These are phyloP conservation scores for Oreonectes daqikongensis DNA, from an alignment of 2,797 vertebrate genomes.

Conservation along the genomic window DNA sequence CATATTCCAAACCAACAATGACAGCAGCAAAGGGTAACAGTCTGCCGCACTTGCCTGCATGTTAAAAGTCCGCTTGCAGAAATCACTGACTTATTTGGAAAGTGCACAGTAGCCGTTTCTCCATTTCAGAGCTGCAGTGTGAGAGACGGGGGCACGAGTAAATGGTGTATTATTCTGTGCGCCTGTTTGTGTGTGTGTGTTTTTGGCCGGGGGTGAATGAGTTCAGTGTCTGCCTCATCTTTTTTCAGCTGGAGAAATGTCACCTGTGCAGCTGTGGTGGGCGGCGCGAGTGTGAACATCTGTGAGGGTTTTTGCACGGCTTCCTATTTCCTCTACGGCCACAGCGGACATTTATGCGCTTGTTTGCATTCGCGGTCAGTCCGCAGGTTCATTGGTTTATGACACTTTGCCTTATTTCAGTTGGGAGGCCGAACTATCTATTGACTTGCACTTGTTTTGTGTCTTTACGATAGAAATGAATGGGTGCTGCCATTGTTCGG, in stretches of 20 bases:
- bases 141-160: slow-evolving; percentile 5
- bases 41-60: slow-evolving; percentile 8
- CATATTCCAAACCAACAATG: slow-evolving; percentile 66
- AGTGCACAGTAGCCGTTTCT: slow-evolving; percentile 25
- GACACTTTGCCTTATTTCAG: too few relatives aligned
- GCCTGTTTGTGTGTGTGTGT: slow-evolving; percentile 25
- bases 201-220: slow-evolving; percentile 58
- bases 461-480: too few relatives aligned
- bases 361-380: slow-evolving; percentile 45
- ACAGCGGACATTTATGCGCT: slow-evolving; percentile 28
- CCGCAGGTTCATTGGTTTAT: neutral
- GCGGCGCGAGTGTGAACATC: slow-evolving; percentile 2
- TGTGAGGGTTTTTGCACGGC: slow-evolving; percentile 56
- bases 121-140: neutral
- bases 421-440: too few relatives aligned
- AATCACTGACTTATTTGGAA: slow-evolving; percentile 21
- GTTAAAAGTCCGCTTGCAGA: slow-evolving; percentile 25
- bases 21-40: slow-evolving; percentile 36
- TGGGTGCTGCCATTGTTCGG: too few relatives aligned
- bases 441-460: too few relatives aligned
- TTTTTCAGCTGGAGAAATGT: slow-evolving; percentile 59
- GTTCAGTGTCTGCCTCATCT: slow-evolving; percentile 56
- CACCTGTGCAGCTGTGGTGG: slow-evolving; percentile 65
- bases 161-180: slow-evolving; percentile 40
- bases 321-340: slow-evolving; percentile 61